Conservation (phyloP, 1,140 invertebrate genomes). For the Thereuonema tuberculata region DNA sequence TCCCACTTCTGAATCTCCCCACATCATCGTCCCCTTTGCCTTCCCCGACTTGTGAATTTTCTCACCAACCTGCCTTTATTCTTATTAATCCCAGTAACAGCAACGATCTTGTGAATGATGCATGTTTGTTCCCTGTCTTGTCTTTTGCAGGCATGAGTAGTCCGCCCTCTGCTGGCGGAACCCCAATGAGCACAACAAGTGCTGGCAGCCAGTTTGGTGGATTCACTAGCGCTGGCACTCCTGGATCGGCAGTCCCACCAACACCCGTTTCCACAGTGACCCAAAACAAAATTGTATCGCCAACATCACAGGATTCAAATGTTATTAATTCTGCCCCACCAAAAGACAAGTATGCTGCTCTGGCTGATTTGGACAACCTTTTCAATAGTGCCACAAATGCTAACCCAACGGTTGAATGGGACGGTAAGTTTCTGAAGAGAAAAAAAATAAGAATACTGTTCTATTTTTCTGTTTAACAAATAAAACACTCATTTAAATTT, state of each 20-base stretch:
- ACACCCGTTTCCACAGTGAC: background rate
- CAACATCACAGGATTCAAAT: background rate
- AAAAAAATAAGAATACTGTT: background rate
- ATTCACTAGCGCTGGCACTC: slow-evolving; percentile 9
- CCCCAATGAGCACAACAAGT: background rate
- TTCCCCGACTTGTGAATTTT: too few species aligned
- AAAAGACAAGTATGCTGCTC: slow-evolving; percentile 63
- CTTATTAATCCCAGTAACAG: background rate
- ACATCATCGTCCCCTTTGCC: too few species aligned
- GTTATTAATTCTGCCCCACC: slow-evolving; percentile 27
- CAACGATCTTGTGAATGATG: too few species aligned
- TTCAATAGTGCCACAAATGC: slow-evolving; percentile 34
- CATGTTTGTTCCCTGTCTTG: too few species aligned
- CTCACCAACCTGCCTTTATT: slow-evolving; percentile 14
- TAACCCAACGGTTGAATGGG: background rate
- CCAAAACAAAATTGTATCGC: background rate
- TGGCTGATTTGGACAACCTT: slow-evolving; percentile 59
- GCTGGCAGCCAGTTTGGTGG: background rate
- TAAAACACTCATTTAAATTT: too few species aligned
- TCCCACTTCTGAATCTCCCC: too few species aligned
- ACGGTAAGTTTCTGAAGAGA: background rate
- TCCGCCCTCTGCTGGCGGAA: slow-evolving; percentile 16
- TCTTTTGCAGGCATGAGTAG: background rate
- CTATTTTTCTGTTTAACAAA: too few species aligned
- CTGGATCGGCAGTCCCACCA: slow-evolving; percentile 5